Percentiles rank a stretch among this genome's conserved stretches.
Conservation (phyloP, 2,113 vertebrate genomes). For the Callithrix jacchus region DNA sequence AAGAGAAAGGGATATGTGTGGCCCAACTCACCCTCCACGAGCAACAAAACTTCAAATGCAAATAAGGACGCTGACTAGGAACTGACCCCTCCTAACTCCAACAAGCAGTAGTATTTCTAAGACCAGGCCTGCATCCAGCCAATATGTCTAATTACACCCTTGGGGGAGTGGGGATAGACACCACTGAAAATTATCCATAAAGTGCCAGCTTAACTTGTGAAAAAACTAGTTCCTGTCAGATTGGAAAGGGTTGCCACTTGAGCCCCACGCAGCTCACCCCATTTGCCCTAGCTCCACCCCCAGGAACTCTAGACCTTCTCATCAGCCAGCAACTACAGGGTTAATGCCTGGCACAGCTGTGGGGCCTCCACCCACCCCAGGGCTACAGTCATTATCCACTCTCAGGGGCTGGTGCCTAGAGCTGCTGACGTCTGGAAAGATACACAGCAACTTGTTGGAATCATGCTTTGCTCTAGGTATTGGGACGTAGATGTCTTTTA, state of each 20-base stretch:
- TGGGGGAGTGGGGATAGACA: neutral
- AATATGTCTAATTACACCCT: neutral
- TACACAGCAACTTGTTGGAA: neutral
- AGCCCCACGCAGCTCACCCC: no score
- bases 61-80: neutral
- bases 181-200: no score
- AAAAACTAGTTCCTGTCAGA: neutral
- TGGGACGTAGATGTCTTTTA: neutral
- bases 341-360: neutral
- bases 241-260: neutral
- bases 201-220: neutral
- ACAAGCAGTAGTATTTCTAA: neutral
- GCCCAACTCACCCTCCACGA: neutral
- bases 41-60: neutral
- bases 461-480: neutral
- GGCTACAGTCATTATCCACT: accelerated
- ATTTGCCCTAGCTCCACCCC: neutral
- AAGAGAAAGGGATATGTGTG: neutral
- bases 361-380: no score
- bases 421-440: neutral
- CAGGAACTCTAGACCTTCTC: neutral
- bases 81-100: neutral
- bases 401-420: neutral
- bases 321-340: neutral
- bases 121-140: neutral